These are phyloP conservation scores for Microplitis manilae DNA, from an alignment of 2,888 invertebrate genomes.

Conservation along the genomic window DNA sequence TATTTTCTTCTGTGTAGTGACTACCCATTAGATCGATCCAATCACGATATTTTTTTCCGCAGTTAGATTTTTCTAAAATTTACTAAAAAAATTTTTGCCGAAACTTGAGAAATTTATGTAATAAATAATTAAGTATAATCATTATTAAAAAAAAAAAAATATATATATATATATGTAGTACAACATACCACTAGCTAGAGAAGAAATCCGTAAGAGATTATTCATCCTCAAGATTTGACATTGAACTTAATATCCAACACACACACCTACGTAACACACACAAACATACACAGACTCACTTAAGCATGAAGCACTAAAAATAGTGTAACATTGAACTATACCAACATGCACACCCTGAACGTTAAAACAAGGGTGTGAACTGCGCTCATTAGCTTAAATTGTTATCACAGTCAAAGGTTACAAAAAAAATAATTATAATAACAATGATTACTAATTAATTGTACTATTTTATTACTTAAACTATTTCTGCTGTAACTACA, in stretches of 20 bases:
- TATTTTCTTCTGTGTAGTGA: too few relatives aligned
- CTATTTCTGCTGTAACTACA: not conserved
- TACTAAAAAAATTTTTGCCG: too few relatives aligned
- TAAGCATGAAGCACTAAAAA: not conserved
- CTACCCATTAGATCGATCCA: too few relatives aligned
- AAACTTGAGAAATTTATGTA: too few relatives aligned
- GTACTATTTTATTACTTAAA: too few relatives aligned
- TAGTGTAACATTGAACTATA: not conserved
- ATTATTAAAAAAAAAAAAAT: not conserved
- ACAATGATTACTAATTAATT: too few relatives aligned
- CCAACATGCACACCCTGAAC: not conserved
- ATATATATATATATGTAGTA: not conserved
- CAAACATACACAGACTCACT: not conserved
- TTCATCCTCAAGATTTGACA: slow-evolving; percentile 50
- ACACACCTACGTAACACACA: not conserved
- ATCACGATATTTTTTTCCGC: too few relatives aligned
- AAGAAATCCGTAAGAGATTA: slow-evolving; percentile 54
- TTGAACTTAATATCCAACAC: not conserved
- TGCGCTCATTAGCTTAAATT: not conserved
- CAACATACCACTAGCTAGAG: slow-evolving; percentile 56
- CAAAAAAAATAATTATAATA: too few relatives aligned
- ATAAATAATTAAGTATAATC: too few relatives aligned
- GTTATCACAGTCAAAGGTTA: not conserved
- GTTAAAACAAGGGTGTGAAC: not conserved
- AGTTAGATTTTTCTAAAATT: too few relatives aligned